phyloP scores from a whole-genome alignment of 1,140 invertebrate genomes.

The Lineus longissimus region DNA sequence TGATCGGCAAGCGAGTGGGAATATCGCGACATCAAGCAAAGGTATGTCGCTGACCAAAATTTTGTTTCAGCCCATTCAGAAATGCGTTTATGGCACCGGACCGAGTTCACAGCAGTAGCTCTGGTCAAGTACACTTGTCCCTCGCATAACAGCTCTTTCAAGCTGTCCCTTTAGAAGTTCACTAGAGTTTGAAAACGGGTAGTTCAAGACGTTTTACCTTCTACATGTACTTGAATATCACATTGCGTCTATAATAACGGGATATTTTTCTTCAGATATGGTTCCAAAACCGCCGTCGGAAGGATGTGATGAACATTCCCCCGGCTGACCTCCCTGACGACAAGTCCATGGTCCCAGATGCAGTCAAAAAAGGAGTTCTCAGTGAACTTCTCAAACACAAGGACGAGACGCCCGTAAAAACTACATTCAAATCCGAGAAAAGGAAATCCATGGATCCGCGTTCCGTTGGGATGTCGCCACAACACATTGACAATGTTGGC shows the following conservation, averaged over 20 bases:
- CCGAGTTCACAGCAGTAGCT: neutral
- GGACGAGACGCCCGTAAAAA: neutral
- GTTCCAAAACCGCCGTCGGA: constrained; percentile 16
- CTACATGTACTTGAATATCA: no score
- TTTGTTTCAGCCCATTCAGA: neutral
- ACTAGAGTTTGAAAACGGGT: no score
- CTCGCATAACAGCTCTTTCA: no score
- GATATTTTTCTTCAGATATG: constrained; percentile 16
- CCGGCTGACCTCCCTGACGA: neutral
- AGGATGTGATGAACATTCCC: constrained; percentile 7
- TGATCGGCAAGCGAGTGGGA: constrained; percentile 49
- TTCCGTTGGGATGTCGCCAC: no score
- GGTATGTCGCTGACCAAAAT: constrained; percentile 24
- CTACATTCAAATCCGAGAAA: no score
- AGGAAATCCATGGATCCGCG: no score
- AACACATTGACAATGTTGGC: no score
- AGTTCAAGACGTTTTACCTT: no score
- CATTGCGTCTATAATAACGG: no score
- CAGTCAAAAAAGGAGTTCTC: constrained; percentile 1
- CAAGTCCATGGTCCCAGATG: neutral
- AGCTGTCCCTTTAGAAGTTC: no score
- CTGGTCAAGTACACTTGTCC: no score
- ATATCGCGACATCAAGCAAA: constrained; percentile 52
- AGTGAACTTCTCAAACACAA: constrained; percentile 9
- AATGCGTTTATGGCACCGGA: neutral